Evolutionary conservation across 2,113 vertebrate genomes (phyloP).

Genomic region (Sturnira hondurensis): DNA sequence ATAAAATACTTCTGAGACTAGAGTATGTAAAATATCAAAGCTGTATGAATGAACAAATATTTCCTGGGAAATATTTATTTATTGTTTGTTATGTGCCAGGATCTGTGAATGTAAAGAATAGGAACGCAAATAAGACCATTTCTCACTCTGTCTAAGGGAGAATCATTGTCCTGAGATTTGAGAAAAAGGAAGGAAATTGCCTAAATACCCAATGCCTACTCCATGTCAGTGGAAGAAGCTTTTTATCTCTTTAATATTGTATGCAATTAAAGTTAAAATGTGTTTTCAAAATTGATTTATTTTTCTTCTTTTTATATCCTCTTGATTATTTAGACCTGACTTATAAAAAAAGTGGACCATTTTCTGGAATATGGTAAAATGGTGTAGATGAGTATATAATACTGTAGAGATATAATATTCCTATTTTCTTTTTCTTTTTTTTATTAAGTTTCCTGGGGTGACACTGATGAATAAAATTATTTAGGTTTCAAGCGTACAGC

Average conservation of each 20-base stretch:
- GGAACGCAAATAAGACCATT: background rate
- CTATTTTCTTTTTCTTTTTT: background rate
- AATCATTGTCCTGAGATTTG: background rate
- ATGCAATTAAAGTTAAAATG: background rate
- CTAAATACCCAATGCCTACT: background rate
- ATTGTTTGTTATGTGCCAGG: background rate
- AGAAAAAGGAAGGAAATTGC: background rate
- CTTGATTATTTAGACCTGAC: background rate
- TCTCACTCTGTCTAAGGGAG: background rate
- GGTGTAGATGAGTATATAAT: background rate
- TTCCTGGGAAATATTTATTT: background rate
- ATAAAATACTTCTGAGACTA: background rate
- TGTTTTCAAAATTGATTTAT: background rate
- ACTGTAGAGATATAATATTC: background rate
- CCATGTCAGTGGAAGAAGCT: background rate
- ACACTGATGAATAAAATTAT: background rate
- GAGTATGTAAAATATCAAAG: background rate
- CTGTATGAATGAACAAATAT: background rate
- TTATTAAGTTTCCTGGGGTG: background rate
- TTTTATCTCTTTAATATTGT: background rate
- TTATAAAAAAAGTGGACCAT: background rate
- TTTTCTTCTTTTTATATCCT: background rate
- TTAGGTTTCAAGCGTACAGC: background rate
- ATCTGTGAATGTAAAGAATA: background rate
- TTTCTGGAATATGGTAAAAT: slow-evolving; percentile 5